Percentiles rank a stretch among this genome's conserved stretches.
phyloP scores from a whole-genome alignment of 1,140 invertebrate species.

The Melanaphis sacchari region DNA sequence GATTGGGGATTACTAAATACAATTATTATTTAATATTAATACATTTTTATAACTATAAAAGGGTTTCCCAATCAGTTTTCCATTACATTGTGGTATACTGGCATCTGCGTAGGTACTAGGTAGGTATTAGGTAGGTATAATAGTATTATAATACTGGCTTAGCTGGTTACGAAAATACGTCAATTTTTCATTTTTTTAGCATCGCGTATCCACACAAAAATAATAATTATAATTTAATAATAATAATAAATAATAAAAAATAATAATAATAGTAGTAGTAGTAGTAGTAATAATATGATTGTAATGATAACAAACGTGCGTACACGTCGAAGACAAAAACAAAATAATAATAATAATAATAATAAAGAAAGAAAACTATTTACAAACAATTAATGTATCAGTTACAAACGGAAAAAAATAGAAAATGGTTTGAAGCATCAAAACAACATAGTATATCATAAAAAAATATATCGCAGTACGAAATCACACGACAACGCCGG shows the following conservation, averaged over 20 bases:
- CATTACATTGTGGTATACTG: neutral
- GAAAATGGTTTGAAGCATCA: neutral
- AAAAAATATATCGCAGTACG: neutral
- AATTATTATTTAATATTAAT: neutral
- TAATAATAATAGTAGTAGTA: constrained; percentile 9
- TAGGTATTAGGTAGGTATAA: neutral
- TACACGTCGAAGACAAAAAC: constrained; percentile 8
- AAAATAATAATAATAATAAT: constrained; percentile 37
- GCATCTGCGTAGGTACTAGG: constrained; percentile 11
- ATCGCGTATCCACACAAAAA: neutral
- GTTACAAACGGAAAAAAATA: neutral
- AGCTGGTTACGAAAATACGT: neutral
- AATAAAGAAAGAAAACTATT: neutral
- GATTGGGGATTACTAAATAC: neutral
- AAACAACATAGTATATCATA: neutral
- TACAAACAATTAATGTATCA: neutral
- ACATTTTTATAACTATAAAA: neutral
- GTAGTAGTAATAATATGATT: neutral
- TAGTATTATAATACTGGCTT: constrained; percentile 37
- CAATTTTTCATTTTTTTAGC: neutral
- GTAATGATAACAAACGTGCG: neutral
- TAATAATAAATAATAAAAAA: constrained; percentile 1
- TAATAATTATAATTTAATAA: constrained; percentile 21
- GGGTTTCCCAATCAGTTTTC: neutral
- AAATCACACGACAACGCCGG: constrained; percentile 65